Evolutionary conservation across 2,113 vertebrate genomes (phyloP).

Genomic region (Phoxinus phoxinus): DNA sequence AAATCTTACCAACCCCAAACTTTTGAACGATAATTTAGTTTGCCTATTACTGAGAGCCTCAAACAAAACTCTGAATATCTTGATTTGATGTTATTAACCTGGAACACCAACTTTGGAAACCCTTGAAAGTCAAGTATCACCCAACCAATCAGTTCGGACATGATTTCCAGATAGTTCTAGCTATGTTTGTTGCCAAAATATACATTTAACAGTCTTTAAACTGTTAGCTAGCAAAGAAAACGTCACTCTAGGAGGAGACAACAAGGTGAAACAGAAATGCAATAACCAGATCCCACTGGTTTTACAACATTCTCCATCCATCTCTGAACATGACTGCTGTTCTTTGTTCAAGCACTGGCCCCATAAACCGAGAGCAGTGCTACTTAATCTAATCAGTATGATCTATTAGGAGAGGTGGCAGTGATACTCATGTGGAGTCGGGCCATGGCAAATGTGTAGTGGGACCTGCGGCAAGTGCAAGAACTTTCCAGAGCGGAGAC

Average conservation of each 20-base stretch:
- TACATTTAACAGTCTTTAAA: background rate
- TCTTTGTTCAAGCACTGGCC: background rate
- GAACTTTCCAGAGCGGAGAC: slow-evolving; percentile 10
- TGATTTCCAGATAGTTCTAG: background rate
- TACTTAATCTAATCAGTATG: slow-evolving; percentile 50
- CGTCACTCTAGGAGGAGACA: background rate
- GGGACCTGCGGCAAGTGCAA: background rate
- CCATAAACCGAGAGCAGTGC: slow-evolving; percentile 8
- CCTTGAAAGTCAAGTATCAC: background rate
- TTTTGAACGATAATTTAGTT: too few relatives aligned
- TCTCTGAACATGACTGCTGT: slow-evolving; percentile 18
- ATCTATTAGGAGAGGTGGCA: slow-evolving; percentile 51
- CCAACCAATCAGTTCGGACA: background rate
- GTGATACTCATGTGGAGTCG: slow-evolving; percentile 30
- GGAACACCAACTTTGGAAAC: background rate
- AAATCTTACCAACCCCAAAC: too few relatives aligned
- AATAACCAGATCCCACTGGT: background rate
- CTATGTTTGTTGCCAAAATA: background rate
- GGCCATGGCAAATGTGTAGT: slow-evolving; percentile 40
- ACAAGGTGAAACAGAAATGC: background rate
- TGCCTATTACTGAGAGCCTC: too few relatives aligned
- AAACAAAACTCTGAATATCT: too few relatives aligned
- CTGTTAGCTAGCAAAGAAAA: background rate
- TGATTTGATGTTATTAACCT: too few relatives aligned
- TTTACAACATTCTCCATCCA: slow-evolving; percentile 4